Base-by-base conservation (phyloP, 2,797 vertebrate genomes). In the Gymnodraco acuticeps region DNA sequence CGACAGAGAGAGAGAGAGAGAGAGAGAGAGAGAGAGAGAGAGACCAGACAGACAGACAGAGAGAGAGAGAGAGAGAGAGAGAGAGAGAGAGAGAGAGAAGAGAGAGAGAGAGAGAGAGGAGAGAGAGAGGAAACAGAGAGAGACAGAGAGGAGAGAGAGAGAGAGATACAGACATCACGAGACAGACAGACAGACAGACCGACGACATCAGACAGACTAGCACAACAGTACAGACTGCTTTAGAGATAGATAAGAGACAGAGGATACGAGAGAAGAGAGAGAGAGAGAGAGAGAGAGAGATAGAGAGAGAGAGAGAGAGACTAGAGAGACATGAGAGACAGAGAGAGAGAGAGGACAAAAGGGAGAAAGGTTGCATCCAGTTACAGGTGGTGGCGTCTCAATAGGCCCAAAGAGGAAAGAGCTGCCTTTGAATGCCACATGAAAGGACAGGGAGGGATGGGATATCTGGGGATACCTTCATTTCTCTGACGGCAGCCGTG, bases 371-470 rank as follows among this genome's bases (percentile, higher is more conserved):
- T 84, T 93, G 93, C 92, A 91, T 95, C 90, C 82, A 89, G 93
- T 95, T 95, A 94, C 94, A 94, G 92, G 94, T 94, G 93, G 93
- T 91, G 91, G 93, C 91, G 93, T 93, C 89, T 93, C 88, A 94
- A 95, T 94, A 86, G 93, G 78, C 85, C 77, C 76, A 87, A 90
- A 91, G 87, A 93, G 91, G 91, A 94, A 94, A 89, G 85, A 84
- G 80, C 89, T 90, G 92, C 90, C 91, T 94, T 94, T 94, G 91
- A 94, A 92, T 91, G 78, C 81, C 83, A 94, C 91, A 94, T 94
- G 92, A 95, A 94, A 94, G 90, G 84, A 83, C 83, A 77, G 83
- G 90, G 84, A 90, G 89, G 92, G 90, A 93, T 89, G 92, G 92
- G 93, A 94, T 93, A 85, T 65, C 56, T 91, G 90, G 88, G 89